phyloP scores from a whole-genome alignment of 2,888 invertebrate species.

The Prosopocoilus inquinatus region DNA sequence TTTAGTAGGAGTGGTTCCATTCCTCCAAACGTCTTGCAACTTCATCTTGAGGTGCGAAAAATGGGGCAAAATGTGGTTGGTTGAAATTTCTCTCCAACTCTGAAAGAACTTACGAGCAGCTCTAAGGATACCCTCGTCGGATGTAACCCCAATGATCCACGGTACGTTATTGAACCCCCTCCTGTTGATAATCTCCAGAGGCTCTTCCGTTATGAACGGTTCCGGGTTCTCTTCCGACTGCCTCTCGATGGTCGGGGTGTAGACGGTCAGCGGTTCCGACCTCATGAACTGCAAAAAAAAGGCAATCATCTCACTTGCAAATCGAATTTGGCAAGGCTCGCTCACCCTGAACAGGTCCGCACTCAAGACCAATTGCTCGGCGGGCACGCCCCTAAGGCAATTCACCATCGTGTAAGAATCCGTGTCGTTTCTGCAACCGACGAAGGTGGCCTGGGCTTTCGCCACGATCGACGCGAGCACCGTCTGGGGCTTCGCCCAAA shows the following conservation, averaged over 20 bases:
- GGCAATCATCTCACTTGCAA: neutral
- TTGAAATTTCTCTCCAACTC: neutral
- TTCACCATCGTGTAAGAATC: constrained; percentile 44
- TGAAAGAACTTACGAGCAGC: constrained; percentile 42
- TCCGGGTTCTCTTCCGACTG: constrained; percentile 39
- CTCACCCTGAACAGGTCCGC: constrained; percentile 51
- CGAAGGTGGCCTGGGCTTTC: constrained; percentile 46
- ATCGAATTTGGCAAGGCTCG: neutral
- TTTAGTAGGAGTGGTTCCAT: too few species aligned
- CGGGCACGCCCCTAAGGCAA: constrained; percentile 49
- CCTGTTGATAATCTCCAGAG: constrained; percentile 43
- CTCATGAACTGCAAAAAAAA: constrained; percentile 47
- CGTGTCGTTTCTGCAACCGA: constrained; percentile 44
- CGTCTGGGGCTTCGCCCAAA: constrained; percentile 43
- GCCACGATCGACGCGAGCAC: constrained; percentile 37
- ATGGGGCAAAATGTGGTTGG: too few species aligned
- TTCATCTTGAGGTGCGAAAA: too few species aligned
- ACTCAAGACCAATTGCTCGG: constrained; percentile 43
- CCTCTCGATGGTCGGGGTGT: constrained; percentile 51
- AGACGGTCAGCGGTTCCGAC: constrained; percentile 53
- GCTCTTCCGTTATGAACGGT: constrained; percentile 52
- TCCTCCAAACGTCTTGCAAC: too few species aligned
- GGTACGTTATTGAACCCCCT: constrained; percentile 52
- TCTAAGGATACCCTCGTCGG: constrained; percentile 54
- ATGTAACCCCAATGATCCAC: constrained; percentile 52